Percentiles rank a stretch among this genome's conserved stretches.
Evolutionary conservation across 2,113 vertebrate genomes (phyloP).

Genomic region (Noturus placidus): DNA sequence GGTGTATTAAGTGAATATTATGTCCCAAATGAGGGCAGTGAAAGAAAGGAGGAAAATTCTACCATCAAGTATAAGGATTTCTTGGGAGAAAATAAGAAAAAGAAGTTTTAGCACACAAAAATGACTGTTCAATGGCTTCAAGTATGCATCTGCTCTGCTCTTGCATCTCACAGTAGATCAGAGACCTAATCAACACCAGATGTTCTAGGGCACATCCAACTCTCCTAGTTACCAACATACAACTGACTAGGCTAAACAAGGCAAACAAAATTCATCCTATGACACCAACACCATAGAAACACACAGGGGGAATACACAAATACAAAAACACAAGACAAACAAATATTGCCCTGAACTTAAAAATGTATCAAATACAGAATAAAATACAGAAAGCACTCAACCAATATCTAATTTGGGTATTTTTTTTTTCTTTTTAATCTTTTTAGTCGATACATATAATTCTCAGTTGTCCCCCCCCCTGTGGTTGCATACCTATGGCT

Average conservation of each 20-base stretch:
- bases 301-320: background rate
- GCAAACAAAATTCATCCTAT: background rate
- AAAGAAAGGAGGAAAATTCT: background rate
- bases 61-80: background rate
- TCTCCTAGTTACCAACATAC: background rate
- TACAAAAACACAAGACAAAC: background rate
- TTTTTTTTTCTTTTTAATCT: too few species aligned
- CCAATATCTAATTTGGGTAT: background rate
- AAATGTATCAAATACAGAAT: background rate
- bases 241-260: background rate
- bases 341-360: background rate
- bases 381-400: background rate
- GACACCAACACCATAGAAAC: background rate
- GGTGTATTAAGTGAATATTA: background rate
- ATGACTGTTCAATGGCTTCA: background rate
- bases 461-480: background rate
- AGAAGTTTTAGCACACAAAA: background rate
- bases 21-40: background rate
- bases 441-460: background rate
- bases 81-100: background rate
- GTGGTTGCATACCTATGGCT: background rate
- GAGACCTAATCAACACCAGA: background rate
- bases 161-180: background rate
- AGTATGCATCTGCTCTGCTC: background rate
- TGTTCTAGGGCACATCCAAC: background rate